Evolutionary conservation across 2,888 invertebrate species (phyloP).

Genomic region (Leptinotarsa juncta): DNA sequence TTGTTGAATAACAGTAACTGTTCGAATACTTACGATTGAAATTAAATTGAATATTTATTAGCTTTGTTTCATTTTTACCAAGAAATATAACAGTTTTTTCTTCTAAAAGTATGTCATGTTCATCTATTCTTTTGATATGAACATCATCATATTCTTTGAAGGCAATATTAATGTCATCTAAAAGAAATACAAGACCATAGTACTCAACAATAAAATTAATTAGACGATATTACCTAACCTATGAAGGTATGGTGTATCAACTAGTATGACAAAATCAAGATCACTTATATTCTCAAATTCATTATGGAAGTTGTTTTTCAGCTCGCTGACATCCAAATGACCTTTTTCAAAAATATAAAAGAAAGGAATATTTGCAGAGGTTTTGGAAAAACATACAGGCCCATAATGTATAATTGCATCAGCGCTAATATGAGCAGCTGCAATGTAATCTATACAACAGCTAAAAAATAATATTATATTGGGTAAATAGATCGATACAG

Average conservation of each 20-base stretch:
- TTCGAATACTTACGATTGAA: constrained; percentile 50
- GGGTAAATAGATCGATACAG: constrained; percentile 18
- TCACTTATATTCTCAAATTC: constrained; percentile 61
- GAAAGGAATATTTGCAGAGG: constrained; percentile 78
- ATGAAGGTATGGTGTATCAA: constrained; percentile 77
- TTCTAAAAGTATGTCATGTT: constrained; percentile 48
- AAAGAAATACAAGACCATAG: constrained; percentile 7
- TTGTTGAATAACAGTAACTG: constrained; percentile 4
- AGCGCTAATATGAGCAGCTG: constrained; percentile 87
- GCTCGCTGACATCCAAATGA: constrained; percentile 67
- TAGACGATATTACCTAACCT: constrained; percentile 66
- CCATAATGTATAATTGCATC: constrained; percentile 94
- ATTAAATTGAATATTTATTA: constrained; percentile 67
- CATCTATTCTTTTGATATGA: constrained; percentile 44
- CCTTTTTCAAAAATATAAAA: constrained; percentile 78
- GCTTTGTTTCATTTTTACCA: constrained; percentile 67
- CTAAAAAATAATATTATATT: constrained; percentile 67
- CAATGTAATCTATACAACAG: constrained; percentile 91
- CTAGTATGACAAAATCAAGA: constrained; percentile 70
- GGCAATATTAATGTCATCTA: constrained; percentile 30
- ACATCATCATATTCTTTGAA: constrained; percentile 37
- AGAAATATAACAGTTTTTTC: constrained; percentile 68
- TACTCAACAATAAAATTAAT: background rate
- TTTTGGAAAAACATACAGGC: constrained; percentile 84
- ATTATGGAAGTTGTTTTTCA: constrained; percentile 60